These are phyloP conservation scores for Pammene fasciana DNA, from an alignment of 2,888 invertebrate genomes.

Conservation along the genomic window DNA sequence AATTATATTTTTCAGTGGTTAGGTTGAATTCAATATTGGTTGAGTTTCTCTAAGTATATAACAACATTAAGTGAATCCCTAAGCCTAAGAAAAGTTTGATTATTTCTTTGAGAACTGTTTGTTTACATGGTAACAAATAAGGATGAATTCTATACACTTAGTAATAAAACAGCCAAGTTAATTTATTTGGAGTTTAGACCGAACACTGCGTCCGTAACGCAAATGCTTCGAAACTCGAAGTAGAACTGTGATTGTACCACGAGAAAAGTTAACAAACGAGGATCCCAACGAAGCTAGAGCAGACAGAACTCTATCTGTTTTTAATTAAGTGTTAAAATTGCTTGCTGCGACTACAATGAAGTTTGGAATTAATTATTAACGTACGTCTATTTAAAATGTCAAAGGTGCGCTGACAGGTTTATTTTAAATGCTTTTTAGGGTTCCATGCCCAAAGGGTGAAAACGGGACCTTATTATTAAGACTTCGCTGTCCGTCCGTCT, in stretches of 20 bases:
- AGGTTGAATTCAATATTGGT: too few relatives aligned
- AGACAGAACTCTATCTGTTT: constrained; percentile 53
- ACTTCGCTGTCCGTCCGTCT: too few relatives aligned
- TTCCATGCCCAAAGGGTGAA: too few relatives aligned
- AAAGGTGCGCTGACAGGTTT: background rate
- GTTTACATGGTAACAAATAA: too few relatives aligned
- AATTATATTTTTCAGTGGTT: too few relatives aligned
- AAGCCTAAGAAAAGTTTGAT: too few relatives aligned
- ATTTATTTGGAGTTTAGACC: background rate
- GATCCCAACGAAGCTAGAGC: constrained; percentile 63
- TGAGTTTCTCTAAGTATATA: too few relatives aligned
- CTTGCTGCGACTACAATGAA: constrained; percentile 12
- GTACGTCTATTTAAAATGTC: background rate
- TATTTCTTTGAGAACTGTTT: too few relatives aligned
- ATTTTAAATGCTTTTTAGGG: background rate
- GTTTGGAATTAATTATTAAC: constrained; percentile 15
- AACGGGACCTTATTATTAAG: too few relatives aligned
- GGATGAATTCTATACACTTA: too few relatives aligned
- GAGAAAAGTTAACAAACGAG: constrained; percentile 60
- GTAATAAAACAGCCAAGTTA: too few relatives aligned
- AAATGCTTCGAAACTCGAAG: constrained; percentile 47
- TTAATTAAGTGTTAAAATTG: constrained; percentile 49
- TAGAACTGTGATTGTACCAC: constrained; percentile 56
- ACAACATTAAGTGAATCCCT: too few relatives aligned
- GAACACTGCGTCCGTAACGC: constrained; percentile 31